Base-by-base conservation (phyloP, 2,888 invertebrate genomes). In the Malacosoma neustria region DNA sequence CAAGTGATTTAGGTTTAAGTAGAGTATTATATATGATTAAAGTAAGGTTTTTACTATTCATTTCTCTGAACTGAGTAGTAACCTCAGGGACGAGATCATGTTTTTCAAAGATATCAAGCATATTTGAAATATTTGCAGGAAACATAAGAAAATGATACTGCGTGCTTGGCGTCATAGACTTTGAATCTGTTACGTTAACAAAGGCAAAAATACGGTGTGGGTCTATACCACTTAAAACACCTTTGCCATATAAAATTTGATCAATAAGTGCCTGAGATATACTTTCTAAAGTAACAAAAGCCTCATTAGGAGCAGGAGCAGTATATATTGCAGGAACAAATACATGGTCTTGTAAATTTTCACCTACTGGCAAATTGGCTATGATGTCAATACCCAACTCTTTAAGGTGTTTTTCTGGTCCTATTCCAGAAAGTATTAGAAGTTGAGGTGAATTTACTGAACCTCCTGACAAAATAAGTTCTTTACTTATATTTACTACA, bases 1-100 rank as follows among this genome's bases (percentile, higher is more conserved):
- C 94, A 38, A 81, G 81, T 38, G 93, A 93, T 44, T 84, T 87
- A 0, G 94, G 94, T 37, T 91, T 74, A 61, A 93, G 65, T 34
- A 93, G 36, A 6, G 91, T 71, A 0, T 89, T 89, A 3, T 87
- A 76, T 2, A 89, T 66, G 13, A 87, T 72, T 50, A 89, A 45
- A 1, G 69, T 39, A 31, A 57, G 50, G 31, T 72, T 51, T 11
- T 71, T 49, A 32, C 67, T 49, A 42, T 69, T 77, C n/a, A 73
- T 34, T 33, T 64, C 41, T n/a, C 50, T 37, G 32, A 68, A 69
- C 43, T 67, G 57, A 29, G 47, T 45, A 14, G 48, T 45, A 32
- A 66, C 46, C 36, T 76, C 67, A 1, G 72, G 64, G 29, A 29
- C 53, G 0, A 71, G 35, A 2, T 40, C 62, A 31, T 75, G 75